A percentile compares a stretch with the other conserved stretches of the same genome.
Evolutionary conservation across 2,888 invertebrate species (phyloP).

Genomic region (Halocaridina rubra): DNA sequence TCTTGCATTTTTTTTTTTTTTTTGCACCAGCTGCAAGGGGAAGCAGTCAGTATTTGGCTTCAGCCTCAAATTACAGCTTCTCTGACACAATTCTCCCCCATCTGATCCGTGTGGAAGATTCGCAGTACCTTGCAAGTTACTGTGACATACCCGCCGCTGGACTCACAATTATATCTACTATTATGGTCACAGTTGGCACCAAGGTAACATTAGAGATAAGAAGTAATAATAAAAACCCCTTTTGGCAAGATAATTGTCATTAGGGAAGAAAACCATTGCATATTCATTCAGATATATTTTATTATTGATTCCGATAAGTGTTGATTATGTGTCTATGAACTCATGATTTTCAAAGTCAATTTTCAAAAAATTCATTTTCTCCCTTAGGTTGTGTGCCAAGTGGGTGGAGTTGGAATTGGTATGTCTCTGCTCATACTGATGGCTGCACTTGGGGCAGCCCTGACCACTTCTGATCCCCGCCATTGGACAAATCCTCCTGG

Average conservation of each 20-base stretch:
- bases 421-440: conserved; percentile 28
- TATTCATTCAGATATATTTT: neutral
- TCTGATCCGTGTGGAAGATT: conserved; percentile 4
- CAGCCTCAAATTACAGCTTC: conserved; percentile 3
- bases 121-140: conserved; percentile 19
- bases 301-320: too few species aligned
- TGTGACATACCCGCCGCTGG: conserved; percentile 28
- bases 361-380: neutral
- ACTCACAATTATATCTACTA: neutral
- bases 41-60: conserved; percentile 24
- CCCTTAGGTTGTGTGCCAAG: conserved; percentile 39
- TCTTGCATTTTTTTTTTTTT: neutral
- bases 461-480: conserved; percentile 14
- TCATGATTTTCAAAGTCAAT: neutral
- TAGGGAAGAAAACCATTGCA: neutral
- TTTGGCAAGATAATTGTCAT: neutral
- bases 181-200: conserved; percentile 21
- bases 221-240: too few species aligned
- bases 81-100: neutral
- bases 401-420: conserved; percentile 36
- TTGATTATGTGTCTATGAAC: neutral
- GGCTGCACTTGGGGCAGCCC: conserved; percentile 25
- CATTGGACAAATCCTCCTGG: conserved; percentile 28
- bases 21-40: conserved; percentile 14
- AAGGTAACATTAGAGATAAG: too few species aligned